Percentiles rank a stretch among this genome's conserved stretches.
Conservation (phyloP, 2,888 invertebrate species). For the Ormyrus rosae region DNA sequence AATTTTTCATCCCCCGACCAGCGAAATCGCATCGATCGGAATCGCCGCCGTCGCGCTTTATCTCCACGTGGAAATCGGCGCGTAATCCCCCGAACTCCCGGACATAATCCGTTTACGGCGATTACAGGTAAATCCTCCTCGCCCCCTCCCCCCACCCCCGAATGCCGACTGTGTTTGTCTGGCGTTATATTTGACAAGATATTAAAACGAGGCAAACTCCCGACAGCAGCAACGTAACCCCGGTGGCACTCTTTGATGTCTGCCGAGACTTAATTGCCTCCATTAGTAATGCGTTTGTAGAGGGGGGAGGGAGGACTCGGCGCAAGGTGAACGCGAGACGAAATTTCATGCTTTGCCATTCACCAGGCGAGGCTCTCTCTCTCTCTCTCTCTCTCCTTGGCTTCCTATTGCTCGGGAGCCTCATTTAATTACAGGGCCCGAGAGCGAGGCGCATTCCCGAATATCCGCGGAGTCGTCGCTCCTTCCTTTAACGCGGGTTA, state of each 20-base stretch:
- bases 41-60: too few species aligned
- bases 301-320: conserved; percentile 39
- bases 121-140: conserved; percentile 18
- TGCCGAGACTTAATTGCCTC: conserved; percentile 58
- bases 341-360: conserved; percentile 52
- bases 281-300: conserved; percentile 57
- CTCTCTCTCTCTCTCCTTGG: neutral
- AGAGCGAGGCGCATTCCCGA: too few species aligned
- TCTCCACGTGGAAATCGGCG: too few species aligned
- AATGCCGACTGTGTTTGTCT: too few species aligned
- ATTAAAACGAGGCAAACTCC: conserved; percentile 42
- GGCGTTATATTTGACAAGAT: conserved; percentile 22
- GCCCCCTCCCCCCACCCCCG: neutral
- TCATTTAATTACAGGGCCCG: conserved; percentile 48
- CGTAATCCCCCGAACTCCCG: too few species aligned
- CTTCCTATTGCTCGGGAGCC: conserved; percentile 21
- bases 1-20: too few species aligned
- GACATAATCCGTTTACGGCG: conserved; percentile 41
- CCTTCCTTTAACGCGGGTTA: too few species aligned
- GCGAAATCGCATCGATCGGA: too few species aligned
- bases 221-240: neutral
- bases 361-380: neutral
- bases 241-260: conserved; percentile 54
- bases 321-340: conserved; percentile 49
- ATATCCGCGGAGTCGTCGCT: too few species aligned